Base-by-base conservation (phyloP, 2,888 invertebrate genomes). In the Drosophila ochracea region DNA sequence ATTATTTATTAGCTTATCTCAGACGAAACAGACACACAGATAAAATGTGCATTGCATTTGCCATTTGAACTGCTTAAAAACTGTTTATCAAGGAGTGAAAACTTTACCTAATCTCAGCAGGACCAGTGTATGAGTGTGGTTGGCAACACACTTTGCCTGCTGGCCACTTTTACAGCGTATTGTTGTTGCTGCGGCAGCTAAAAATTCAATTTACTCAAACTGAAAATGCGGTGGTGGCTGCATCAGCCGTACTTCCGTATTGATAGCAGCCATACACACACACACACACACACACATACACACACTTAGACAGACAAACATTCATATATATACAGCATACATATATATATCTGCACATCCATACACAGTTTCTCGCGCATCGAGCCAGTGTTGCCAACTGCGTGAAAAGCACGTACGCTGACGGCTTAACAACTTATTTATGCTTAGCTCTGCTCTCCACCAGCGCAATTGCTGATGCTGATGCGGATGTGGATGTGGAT, bases 341-440 rank as follows among this genome's bases (percentile, higher is more conserved):
- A 47, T 47, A 47, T 25, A 25, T 21, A 16, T 13, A 5, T 47
- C 21, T 25, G 25, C 47, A 25, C 43, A 43, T 11, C 11, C 43
- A 43, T 2, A 47, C 21, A 47, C 28, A 37, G 30, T 50, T 28
- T 47, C 47, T 16, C 47, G 41, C 35, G 61, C 55, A 70, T 37
- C 49, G 31, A 28, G 59, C 35, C 85, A 80, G 84, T 64, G 80
- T 82, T 82, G 83, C 84, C 69, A 78, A 75, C 73, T 80, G 78
- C 73, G 80, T 68, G 68, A 78, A 68, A 77, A 71, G 85, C 86
- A 86, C 90, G 90, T 90, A 78, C 85, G 70, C 69, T 73, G 83
- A 84, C 73, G 85, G 90, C 86, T 86, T 88, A 85, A 86, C 89
- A 90, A 90, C 86, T 90, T 86, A 90, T 86, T 90, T 85, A 87